Evolutionary conservation across 2,113 vertebrate genomes (phyloP), one percentile per base, ranked within the genome.

Genomic region (Chaetodon trifascialis): DNA sequence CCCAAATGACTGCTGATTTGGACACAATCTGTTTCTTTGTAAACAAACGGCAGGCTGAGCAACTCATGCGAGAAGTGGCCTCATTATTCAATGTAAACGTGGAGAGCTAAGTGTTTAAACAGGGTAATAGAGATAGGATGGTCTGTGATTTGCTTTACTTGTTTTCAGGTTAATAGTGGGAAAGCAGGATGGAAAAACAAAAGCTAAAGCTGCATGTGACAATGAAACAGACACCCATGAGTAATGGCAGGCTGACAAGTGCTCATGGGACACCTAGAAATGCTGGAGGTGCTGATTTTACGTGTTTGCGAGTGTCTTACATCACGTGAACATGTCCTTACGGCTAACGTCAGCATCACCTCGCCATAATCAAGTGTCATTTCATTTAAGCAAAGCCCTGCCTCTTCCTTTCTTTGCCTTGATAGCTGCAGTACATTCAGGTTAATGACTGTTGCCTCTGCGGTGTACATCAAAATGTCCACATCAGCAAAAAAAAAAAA

Each of bases 401-500:
- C 73, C 66, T 65, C 55, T 63, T 36, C 34, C 23, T 58, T 58
- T 83, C 42, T 76, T 75, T 21, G 34, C 71, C 71, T 73, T 72
- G 62, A 69, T 86, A 55, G 64, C 40, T 34, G 52, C 58, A 46
- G 12, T 58, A 67, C 69, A 76, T 73, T 81, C 60, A 82, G 84
- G 90, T 88, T 88, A 90, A 93, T 88, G 80, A 90, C 81, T 84
- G 88, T 82, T 80, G 72, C 66, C 49, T 86, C 49, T 54, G 73
- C 15, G 47, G 67, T 90, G 92, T 93, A 85, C 69, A 86, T 84
- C 84, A 94, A 87, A 87, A 93, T 87, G 59, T 94, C 92, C 88
- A 80, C 91, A 91, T 96, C 95, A 97, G 96, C 95, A 95, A 91
- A 77, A 89, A 30, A 3, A 30, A 30, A 30, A 30, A 30, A 30